Evolutionary conservation across 2,888 invertebrate genomes (phyloP), one percentile per base, ranked within the genome.

Genomic region (Polylopha cassiicola): DNA sequence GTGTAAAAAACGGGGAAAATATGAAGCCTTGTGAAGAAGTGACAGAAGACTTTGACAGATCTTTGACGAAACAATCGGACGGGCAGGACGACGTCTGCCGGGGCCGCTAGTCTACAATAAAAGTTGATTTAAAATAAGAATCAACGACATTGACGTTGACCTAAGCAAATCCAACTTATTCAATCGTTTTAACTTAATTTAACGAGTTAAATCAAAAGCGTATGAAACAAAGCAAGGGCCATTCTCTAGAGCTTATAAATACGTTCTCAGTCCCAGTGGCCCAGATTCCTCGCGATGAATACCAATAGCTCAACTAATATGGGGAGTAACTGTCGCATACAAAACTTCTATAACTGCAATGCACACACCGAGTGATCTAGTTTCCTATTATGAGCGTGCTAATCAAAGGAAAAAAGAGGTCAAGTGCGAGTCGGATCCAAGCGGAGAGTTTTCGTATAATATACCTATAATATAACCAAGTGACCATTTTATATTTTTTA

Each of bases 291-390:
- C 26, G 21, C 36, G 26, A 30, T 41, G 36, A 41, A 41, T 41
- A 41, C 36, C 29, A 41, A 36, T 36, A 28, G 37, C 24, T 24
- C 10, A 31, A 36, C 41, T 7, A 30, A 41, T 41, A 41, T 36
- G 41, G 41, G 36, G 30, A 41, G 41, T 41, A 41, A 41, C 41
- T 41, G 39, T 39, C 41, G 16, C 41, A 36, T 36, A 16, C 41
- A 41, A 41, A 36, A n/a, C n/a, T n/a, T n/a, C n/a, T 41, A 41
- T 41, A 41, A 36, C 36, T 26, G 30, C 36, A 41, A 36, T 36
- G 24, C 24, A 30, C 41, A 30, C 24, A 22, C 15, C 16, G 15
- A 29, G 23, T 16, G 41, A 34, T 41, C 41, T 21, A 41, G 34
- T 41, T 41, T 18, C 30, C 21, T 17, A 32, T n/a, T 30, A 41